Percentiles rank a stretch among this genome's conserved stretches.
Evolutionary conservation across 2,888 invertebrate genomes (phyloP).

Genomic region (Lutraria lutraria): DNA sequence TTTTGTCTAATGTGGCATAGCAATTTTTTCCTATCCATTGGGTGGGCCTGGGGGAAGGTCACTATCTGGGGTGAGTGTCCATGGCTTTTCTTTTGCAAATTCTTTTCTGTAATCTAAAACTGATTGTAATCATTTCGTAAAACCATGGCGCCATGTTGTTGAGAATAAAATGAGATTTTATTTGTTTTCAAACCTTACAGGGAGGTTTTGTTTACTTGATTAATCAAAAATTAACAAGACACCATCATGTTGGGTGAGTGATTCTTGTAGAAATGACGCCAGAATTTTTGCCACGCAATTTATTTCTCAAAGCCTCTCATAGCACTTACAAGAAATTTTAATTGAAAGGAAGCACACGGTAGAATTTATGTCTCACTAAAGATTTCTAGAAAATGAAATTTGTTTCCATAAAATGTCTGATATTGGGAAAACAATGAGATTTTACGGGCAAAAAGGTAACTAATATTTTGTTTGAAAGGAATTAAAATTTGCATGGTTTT

Average conservation of each 20-base stretch:
- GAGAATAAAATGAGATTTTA: no score
- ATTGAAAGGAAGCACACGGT: background rate
- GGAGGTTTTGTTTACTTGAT: background rate
- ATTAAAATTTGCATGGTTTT: background rate
- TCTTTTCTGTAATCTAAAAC: no score
- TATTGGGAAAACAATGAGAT: constrained; percentile 45
- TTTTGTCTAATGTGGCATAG: no score
- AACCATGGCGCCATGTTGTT: no score
- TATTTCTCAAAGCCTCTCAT: background rate
- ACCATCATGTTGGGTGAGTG: background rate
- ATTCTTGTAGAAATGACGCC: background rate
- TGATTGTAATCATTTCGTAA: no score
- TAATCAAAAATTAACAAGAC: constrained; percentile 1
- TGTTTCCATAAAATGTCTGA: constrained; percentile 30
- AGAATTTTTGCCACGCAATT: background rate
- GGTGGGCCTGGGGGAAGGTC: no score
- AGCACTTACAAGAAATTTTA: constrained; percentile 10
- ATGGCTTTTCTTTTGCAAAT: no score
- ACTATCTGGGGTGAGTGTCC: no score
- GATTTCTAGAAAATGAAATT: constrained; percentile 29
- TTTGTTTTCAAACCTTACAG: no score
- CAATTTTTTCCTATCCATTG: no score
- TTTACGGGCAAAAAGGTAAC: constrained; percentile 30
- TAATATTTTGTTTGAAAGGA: constrained; percentile 4
- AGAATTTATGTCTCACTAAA: constrained; percentile 31